These are phyloP conservation scores for Hypotaenidia philippensis DNA, from an alignment of 2,797 vertebrate genomes.

Conservation along the genomic window DNA sequence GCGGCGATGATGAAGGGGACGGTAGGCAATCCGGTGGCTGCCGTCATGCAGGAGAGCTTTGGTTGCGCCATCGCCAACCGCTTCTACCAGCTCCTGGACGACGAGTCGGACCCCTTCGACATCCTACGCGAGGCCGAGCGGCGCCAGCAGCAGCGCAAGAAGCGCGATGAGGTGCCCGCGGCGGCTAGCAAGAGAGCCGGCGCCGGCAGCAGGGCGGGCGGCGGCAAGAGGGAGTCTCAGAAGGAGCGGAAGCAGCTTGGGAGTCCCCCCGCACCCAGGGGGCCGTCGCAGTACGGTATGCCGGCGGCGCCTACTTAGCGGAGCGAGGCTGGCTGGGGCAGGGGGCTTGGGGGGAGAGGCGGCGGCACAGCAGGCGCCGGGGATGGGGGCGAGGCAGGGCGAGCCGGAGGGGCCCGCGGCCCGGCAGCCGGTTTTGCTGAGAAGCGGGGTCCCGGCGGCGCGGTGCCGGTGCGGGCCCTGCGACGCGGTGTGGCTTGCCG, in stretches of 20 bases:
- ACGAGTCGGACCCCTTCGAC: constrained; percentile 92
- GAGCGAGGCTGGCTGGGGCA: background rate
- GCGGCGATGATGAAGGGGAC: constrained; percentile 59
- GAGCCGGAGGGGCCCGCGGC: too few species aligned
- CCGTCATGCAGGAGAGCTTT: constrained; percentile 80
- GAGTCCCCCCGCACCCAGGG: background rate
- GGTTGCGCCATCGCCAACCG: constrained; percentile 90
- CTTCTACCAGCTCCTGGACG: constrained; percentile 90
- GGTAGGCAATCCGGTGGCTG: constrained; percentile 47
- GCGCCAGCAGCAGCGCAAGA: constrained; percentile 68
- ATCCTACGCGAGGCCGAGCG: constrained; percentile 81
- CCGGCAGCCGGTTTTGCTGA: background rate
- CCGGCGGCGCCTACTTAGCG: background rate
- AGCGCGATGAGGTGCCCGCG: constrained; percentile 36
- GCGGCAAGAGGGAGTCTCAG: constrained; percentile 86
- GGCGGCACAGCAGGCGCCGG: background rate
- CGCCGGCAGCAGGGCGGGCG: background rate
- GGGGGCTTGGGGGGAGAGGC: background rate
- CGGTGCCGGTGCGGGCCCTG: too few species aligned
- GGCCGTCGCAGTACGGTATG: constrained; percentile 37
- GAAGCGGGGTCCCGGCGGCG: background rate
- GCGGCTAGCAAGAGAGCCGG: background rate
- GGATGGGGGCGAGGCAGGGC: background rate
- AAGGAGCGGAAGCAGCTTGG: constrained; percentile 71
- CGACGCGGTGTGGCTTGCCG: background rate